Base-by-base conservation (phyloP, 2,113 vertebrate species). In the Misgurnus mizolepis region DNA sequence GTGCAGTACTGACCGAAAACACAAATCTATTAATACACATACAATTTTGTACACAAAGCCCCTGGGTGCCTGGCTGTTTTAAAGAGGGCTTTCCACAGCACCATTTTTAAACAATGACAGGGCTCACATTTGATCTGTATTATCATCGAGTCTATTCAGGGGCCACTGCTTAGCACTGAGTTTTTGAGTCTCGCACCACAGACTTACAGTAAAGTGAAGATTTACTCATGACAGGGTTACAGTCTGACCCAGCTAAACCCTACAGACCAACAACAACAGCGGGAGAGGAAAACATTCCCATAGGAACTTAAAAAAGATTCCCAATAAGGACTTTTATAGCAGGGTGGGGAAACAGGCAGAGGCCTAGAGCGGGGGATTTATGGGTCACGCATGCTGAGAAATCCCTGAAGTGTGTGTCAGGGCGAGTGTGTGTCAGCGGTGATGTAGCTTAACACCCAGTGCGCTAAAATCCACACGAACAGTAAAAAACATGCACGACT, bases 281-380 rank as follows among this genome's bases (percentile, higher is more conserved):
- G 15, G 43, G 56, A 64, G 72, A 74, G 41, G 43, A 64, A 67
- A 67, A 76, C 55, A 85, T 78, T 83, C 80, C 66, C 50, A 60
- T 40, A 73, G 83, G 76, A 68, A 82, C 80, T 85, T 66, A 56
- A 80, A 58, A 79, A 75, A 55, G 56, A 71, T 61, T 58, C 80
- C 80, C 80, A 49, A 64, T 62, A 84, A 64, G 34, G 67, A 68
- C 80, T 82, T 75, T 82, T 82, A 85, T 82, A 82, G 73, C 80
- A 66, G 83, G 76, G 76, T 82, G 80, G 78, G 83, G 80, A 81
- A 84, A 84, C 68, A 82, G 61, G 45, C 56, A 67, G 65, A 71
- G 55, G 75, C 76, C 10, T 56, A 71, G 70, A 81, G 72, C 43
- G 62, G 50, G 65, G 74, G 70, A 71, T 76, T 85, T 82, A 70